phyloP scores from a whole-genome alignment of 2,797 vertebrate genomes.

The Tapirus indicus region DNA sequence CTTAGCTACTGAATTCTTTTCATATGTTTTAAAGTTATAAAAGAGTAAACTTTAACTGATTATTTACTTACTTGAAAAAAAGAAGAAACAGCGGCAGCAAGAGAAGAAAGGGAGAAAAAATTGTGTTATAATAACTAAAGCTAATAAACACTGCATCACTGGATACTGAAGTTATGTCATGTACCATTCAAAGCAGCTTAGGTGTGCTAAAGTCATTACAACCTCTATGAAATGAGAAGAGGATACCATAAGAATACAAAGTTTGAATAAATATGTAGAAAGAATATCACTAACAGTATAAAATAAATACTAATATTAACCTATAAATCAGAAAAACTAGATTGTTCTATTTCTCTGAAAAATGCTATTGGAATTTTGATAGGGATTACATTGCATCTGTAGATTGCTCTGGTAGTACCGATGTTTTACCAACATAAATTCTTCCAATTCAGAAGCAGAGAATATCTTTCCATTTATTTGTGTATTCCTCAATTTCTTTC shows the following conservation, averaged over 20 bases:
- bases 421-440: not conserved
- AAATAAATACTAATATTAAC: not conserved
- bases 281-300: not conserved
- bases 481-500: no score
- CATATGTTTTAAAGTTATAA: not conserved
- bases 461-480: not conserved
- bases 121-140: not conserved
- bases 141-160: not conserved
- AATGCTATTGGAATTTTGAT: not conserved
- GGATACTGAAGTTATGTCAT: not conserved
- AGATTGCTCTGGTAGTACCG: not conserved
- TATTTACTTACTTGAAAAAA: not conserved
- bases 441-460: not conserved
- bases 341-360: not conserved
- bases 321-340: not conserved
- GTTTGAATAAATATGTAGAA: not conserved
- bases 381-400: not conserved
- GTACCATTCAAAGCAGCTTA: not conserved
- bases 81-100: not conserved
- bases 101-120: not conserved
- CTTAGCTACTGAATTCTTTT: not conserved
- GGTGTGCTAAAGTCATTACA: not conserved
- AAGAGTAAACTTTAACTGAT: not conserved
- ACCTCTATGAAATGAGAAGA: not conserved
- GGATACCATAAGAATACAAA: not conserved